Percentiles rank a stretch among this genome's conserved stretches.
These are phyloP conservation scores for Thunnus maccoyii DNA, from an alignment of 2,113 vertebrate genomes.

Conservation along the genomic window DNA sequence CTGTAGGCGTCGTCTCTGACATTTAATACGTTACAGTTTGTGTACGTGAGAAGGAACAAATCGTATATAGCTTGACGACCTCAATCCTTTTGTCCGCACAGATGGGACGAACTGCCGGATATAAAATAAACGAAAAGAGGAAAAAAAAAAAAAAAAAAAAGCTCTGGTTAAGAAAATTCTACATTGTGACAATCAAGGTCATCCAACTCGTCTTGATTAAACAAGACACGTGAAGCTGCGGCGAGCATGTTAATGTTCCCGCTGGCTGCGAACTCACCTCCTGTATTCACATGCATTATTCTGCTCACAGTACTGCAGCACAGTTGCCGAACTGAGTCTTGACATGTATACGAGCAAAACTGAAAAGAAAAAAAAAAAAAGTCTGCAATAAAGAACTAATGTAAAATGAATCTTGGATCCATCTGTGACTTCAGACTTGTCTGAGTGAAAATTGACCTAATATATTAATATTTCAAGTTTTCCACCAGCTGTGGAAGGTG, in stretches of 20 bases:
- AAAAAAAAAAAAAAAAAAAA: not conserved
- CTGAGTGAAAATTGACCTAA: no score
- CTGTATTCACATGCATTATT: constrained; percentile 33
- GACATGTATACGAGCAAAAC: constrained; percentile 63
- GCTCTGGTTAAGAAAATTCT: constrained; percentile 11
- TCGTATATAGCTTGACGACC: not conserved
- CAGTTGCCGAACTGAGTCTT: constrained; percentile 39
- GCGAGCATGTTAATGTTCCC: not conserved
- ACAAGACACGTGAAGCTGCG: constrained; percentile 22
- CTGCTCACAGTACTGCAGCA: constrained; percentile 48
- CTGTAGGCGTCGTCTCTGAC: constrained; percentile 8
- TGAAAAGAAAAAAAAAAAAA: not conserved
- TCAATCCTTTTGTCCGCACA: not conserved
- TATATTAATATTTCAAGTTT: no score
- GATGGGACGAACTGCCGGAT: not conserved
- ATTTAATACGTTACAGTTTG: constrained; percentile 20
- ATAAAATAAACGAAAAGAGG: not conserved
- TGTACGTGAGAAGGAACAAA: not conserved
- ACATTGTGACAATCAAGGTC: constrained; percentile 75
- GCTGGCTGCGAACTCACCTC: constrained; percentile 26
- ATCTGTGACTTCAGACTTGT: not conserved
- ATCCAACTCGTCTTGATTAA: constrained; percentile 47
- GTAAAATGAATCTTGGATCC: constrained; percentile 16
- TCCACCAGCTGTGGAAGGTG: no score
- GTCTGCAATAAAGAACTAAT: constrained; percentile 78